Conservation (phyloP, 2,888 invertebrate species). For the Lasioglossum zephyrum region DNA sequence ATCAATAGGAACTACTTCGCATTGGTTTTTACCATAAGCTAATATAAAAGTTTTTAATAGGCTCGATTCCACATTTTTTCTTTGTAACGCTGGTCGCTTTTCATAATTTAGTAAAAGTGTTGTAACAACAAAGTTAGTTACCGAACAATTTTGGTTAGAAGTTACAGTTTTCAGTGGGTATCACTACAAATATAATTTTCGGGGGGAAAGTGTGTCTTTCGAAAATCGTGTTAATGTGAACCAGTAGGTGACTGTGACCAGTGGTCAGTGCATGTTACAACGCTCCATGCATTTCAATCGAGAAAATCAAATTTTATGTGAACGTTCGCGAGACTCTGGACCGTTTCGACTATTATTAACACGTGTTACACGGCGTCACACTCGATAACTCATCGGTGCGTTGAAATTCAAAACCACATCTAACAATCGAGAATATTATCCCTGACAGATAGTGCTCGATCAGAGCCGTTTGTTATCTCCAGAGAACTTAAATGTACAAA, state of each 20-base stretch:
- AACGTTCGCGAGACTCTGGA: background rate
- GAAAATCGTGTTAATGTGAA: background rate
- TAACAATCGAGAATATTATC: background rate
- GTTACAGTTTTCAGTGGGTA: background rate
- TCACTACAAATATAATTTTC: background rate
- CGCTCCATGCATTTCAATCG: slow-evolving; percentile 10
- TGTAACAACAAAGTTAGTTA: background rate
- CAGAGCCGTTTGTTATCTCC: background rate
- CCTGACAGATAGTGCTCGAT: background rate
- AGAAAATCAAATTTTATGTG: slow-evolving; percentile 12
- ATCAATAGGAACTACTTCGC: too few relatives aligned
- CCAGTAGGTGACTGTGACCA: background rate
- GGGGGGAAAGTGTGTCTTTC: background rate
- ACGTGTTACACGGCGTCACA: background rate
- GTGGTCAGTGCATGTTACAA: background rate
- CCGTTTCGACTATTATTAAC: slow-evolving; percentile 1
- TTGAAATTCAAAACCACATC: background rate
- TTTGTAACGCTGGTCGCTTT: background rate
- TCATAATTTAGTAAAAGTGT: background rate
- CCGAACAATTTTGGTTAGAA: background rate
- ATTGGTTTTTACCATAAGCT: background rate
- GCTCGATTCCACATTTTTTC: background rate
- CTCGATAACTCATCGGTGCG: background rate
- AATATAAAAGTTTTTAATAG: background rate
- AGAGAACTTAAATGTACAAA: background rate